phyloP scores from a whole-genome alignment of 2,888 invertebrate species.

The Nebria brevicollis region DNA sequence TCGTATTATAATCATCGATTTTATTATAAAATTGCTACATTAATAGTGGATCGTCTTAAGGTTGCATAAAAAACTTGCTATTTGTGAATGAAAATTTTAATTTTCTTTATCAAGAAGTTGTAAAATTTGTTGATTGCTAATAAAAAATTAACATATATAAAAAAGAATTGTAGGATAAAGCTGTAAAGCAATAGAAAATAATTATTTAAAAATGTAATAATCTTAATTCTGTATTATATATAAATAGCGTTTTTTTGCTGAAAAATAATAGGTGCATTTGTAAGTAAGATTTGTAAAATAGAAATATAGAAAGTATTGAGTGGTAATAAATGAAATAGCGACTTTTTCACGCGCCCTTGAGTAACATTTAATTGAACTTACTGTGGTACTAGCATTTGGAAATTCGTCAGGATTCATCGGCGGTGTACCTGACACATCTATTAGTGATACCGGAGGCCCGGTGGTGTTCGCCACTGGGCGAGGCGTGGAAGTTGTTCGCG shows the following conservation, averaged over 20 bases:
- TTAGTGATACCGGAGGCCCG: slow-evolving; percentile 60
- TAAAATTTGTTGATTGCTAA: too few species aligned
- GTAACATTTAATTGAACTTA: slow-evolving; percentile 51
- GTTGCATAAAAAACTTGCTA: neutral
- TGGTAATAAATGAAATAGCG: neutral
- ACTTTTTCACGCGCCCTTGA: neutral
- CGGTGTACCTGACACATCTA: slow-evolving; percentile 62
- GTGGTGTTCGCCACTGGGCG: slow-evolving; percentile 70
- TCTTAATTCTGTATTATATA: too few species aligned
- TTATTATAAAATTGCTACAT: too few species aligned
- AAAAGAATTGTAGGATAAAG: too few species aligned
- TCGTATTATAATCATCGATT: too few species aligned
- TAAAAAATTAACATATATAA: too few species aligned
- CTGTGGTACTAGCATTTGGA: slow-evolving; percentile 63
- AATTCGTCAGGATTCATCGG: slow-evolving; percentile 59
- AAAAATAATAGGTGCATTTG: too few species aligned
- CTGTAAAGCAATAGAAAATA: too few species aligned
- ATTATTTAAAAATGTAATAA: too few species aligned
- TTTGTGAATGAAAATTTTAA: neutral
- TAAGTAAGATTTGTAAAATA: neutral
- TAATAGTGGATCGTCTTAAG: neutral
- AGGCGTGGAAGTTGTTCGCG: slow-evolving; percentile 81
- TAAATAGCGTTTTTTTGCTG: too few species aligned
- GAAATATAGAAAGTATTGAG: neutral
- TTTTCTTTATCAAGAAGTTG: too few species aligned